Conservation (phyloP, 2,113 vertebrate genomes). For the Sylvietta virens region DNA sequence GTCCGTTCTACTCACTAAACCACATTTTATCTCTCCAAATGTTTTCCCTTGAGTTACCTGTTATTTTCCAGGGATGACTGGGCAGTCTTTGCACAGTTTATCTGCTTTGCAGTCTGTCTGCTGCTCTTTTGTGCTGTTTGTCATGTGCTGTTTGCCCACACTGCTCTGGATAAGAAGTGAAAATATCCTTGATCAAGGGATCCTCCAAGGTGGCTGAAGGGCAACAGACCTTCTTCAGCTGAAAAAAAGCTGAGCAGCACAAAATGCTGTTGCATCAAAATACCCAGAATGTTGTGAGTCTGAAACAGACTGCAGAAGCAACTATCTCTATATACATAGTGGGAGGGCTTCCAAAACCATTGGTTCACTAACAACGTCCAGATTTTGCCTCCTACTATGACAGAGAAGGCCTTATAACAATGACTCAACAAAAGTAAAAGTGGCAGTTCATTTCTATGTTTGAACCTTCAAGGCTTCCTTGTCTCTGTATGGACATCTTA, state of each 20-base stretch:
- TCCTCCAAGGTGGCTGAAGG: neutral
- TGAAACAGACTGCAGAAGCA: neutral
- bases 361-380: neutral
- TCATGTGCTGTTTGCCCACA: neutral
- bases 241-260: neutral
- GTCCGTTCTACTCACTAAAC: neutral
- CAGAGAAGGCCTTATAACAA: neutral
- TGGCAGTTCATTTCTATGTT: neutral
- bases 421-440: neutral
- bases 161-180: neutral
- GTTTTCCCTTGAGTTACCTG: neutral
- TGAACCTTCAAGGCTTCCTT: neutral
- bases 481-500: neutral
- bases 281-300: neutral
- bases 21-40: neutral
- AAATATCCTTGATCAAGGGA: neutral
- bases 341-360: neutral
- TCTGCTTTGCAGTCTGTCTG: neutral
- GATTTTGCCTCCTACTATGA: neutral
- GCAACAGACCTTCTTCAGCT: neutral
- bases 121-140: neutral
- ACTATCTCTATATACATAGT: neutral
- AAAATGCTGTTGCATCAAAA: neutral
- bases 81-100: neutral
- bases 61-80: neutral